Percentiles rank a stretch among this genome's conserved stretches.
phyloP scores from a whole-genome alignment of 2,888 invertebrate species.

The Meloe dianella region DNA sequence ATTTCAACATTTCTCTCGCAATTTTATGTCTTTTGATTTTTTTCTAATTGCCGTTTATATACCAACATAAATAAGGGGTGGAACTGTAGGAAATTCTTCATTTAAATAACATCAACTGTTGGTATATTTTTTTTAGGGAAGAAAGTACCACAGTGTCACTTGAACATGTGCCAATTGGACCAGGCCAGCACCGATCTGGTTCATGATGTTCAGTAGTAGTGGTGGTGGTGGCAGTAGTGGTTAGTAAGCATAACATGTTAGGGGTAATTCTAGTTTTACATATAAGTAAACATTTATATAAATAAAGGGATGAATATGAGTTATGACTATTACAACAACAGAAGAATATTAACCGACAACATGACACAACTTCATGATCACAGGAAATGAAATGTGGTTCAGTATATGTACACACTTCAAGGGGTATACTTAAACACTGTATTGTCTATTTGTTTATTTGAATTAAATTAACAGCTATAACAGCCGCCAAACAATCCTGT shows the following conservation, averaged over 20 bases:
- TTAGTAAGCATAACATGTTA: not conserved
- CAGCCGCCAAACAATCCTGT: not conserved
- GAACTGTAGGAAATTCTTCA: not conserved
- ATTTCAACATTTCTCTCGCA: not conserved
- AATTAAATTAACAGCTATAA: too few species aligned
- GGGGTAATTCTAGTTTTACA: not conserved
- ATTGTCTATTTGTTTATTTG: not conserved
- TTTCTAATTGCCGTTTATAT: not conserved
- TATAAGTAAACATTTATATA: not conserved
- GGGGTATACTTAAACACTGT: not conserved
- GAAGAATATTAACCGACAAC: not conserved
- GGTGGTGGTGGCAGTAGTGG: not conserved
- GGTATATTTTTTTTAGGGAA: too few species aligned
- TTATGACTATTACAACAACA: not conserved
- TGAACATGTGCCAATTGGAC: conserved; percentile 9
- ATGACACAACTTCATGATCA: conserved; percentile 21
- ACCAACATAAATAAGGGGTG: not conserved
- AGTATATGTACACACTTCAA: not conserved
- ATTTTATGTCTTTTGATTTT: not conserved
- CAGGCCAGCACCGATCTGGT: not conserved
- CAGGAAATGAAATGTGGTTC: conserved; percentile 31
- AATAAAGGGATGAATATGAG: not conserved
- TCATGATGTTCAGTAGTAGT: not conserved
- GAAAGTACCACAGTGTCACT: not conserved
- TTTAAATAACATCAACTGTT: not conserved